Conservation (phyloP, 2,797 vertebrate species). For the Sorex maritimensis region DNA sequence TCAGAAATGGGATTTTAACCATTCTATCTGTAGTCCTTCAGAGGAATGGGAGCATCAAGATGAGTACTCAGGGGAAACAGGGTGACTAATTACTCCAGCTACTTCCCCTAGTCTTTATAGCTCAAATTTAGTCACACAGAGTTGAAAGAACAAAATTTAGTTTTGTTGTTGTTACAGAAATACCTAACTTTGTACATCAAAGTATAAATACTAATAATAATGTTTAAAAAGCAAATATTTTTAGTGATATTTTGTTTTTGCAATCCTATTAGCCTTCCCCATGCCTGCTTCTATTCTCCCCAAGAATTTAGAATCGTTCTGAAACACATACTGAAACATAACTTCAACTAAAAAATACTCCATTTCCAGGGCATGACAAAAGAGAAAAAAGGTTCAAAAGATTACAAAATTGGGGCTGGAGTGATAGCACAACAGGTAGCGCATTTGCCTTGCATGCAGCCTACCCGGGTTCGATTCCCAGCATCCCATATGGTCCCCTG, state of each 20-base stretch:
- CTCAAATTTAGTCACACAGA: not conserved
- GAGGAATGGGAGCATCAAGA: not conserved
- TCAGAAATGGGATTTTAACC: not conserved
- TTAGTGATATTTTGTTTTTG: not conserved
- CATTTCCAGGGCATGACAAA: not conserved
- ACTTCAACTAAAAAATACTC: conserved; percentile 60
- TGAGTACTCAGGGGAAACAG: too few relatives aligned
- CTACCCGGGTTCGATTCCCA: not conserved
- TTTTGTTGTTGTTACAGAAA: not conserved
- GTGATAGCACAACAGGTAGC: too few relatives aligned
- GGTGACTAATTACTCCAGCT: not conserved
- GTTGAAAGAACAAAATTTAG: not conserved
- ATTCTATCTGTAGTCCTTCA: not conserved
- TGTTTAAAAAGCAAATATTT: too few relatives aligned
- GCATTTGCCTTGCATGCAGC: not conserved
- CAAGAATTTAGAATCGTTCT: not conserved
- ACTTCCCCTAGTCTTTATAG: not conserved
- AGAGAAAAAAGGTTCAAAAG: not conserved
- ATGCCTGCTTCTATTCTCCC: not conserved
- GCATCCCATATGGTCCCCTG: too few relatives aligned
- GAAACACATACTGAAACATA: not conserved
- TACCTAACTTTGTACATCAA: too few relatives aligned
- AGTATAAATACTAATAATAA: too few relatives aligned
- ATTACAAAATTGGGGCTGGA: not conserved
- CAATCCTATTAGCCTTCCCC: not conserved